Conservation (phyloP, 1,140 invertebrate species). For the Pseudomyrmex pallidus region DNA sequence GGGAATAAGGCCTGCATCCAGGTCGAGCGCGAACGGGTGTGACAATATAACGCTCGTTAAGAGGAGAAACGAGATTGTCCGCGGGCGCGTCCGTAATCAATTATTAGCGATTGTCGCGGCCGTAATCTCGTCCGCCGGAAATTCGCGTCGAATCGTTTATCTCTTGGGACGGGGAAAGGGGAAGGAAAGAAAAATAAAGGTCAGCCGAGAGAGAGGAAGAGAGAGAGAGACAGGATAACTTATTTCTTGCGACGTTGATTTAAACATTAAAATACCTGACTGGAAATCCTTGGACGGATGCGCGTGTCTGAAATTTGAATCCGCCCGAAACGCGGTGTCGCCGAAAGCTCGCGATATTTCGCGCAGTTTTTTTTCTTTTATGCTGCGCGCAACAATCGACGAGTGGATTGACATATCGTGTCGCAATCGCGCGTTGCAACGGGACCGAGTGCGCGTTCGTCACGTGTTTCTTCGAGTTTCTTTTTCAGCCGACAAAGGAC, state of each 20-base stretch:
- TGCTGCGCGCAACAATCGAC: too few relatives aligned
- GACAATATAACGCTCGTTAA: slow-evolving; percentile 72
- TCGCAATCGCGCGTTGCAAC: background rate
- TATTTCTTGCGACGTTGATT: background rate
- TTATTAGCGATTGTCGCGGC: slow-evolving; percentile 52
- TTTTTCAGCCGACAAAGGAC: slow-evolving; percentile 42
- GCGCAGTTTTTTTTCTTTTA: too few relatives aligned
- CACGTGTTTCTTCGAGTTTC: background rate
- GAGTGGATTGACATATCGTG: background rate
- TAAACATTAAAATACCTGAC: background rate
- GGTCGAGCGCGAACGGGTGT: slow-evolving; percentile 57
- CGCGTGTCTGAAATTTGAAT: slow-evolving; percentile 21
- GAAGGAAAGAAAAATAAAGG: too few relatives aligned
- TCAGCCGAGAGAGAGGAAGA: background rate
- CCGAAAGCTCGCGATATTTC: too few relatives aligned
- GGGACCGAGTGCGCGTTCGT: background rate
- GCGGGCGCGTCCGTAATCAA: slow-evolving; percentile 52
- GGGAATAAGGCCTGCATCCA: slow-evolving; percentile 60
- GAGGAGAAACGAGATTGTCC: slow-evolving; percentile 64
- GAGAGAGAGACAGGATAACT: slow-evolving; percentile 4
- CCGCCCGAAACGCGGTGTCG: too few relatives aligned
- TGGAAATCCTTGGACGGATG: slow-evolving; percentile 36
- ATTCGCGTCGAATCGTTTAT: slow-evolving; percentile 12
- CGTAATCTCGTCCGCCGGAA: slow-evolving; percentile 40
- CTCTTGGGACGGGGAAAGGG: background rate